phyloP scores from a whole-genome alignment of 2,888 invertebrate genomes.

The Oasisia sp. region DNA sequence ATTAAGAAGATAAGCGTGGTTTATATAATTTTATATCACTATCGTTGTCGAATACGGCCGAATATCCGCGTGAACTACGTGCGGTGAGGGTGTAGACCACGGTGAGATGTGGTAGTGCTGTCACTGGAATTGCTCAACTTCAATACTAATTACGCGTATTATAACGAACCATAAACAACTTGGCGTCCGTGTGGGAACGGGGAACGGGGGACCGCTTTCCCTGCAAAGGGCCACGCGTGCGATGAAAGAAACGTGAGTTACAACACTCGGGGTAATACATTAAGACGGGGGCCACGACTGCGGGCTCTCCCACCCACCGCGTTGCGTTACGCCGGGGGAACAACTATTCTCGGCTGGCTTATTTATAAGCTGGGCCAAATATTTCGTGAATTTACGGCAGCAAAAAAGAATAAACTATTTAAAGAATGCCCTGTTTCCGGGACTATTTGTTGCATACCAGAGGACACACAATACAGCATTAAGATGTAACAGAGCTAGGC shows the following conservation, averaged over 20 bases:
- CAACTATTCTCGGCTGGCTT: slow-evolving; percentile 1
- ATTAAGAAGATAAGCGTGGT: no score
- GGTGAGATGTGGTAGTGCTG: no score
- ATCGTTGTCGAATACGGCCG: no score
- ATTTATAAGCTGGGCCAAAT: not conserved
- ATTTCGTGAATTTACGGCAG: no score
- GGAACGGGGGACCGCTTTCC: not conserved
- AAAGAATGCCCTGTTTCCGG: no score
- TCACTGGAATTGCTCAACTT: not conserved
- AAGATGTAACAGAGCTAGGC: no score
- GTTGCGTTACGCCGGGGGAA: not conserved
- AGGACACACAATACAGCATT: no score
- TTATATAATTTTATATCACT: no score
- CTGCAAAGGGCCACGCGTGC: not conserved
- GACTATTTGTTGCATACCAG: no score
- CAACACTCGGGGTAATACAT: slow-evolving; percentile 3
- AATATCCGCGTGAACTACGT: no score
- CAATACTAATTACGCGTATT: not conserved
- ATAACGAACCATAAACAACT: not conserved
- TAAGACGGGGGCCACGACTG: not conserved
- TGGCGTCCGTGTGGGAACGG: not conserved
- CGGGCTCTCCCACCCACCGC: not conserved
- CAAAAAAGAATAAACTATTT: no score
- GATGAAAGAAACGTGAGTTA: slow-evolving; percentile 17
- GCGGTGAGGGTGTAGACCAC: no score